Percentiles rank a stretch among this genome's conserved stretches.
phyloP scores from a whole-genome alignment of 2,797 vertebrate genomes.

The Rhabdomys pumilio region DNA sequence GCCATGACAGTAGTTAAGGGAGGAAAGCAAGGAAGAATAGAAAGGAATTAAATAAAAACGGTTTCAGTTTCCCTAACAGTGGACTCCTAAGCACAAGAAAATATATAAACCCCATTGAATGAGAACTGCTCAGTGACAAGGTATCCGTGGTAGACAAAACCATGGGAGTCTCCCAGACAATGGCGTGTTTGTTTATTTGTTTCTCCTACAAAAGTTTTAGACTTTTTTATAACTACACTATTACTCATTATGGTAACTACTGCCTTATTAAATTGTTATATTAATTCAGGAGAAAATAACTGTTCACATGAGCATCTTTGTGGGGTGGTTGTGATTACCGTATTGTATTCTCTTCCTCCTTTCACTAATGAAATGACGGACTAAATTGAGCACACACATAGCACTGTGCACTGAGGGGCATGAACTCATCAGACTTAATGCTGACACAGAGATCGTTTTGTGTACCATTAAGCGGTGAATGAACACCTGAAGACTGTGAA shows the following conservation, averaged over 20 bases:
- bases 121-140: not conserved
- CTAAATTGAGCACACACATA: not conserved
- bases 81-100: not conserved
- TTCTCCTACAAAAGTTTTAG: not conserved
- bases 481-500: slow-evolving; percentile 46
- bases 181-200: not conserved
- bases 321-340: not conserved
- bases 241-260: not conserved
- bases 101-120: not conserved
- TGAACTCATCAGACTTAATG: slow-evolving; percentile 64
- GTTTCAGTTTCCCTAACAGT: not conserved
- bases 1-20: not conserved
- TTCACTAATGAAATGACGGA: slow-evolving; percentile 42
- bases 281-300: slow-evolving; percentile 53
- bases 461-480: slow-evolving; percentile 60
- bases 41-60: not conserved
- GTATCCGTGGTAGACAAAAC: accelerated
- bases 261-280: slow-evolving; percentile 41
- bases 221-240: not conserved
- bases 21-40: not conserved
- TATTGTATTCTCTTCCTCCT: not conserved
- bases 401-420: not conserved
- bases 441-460: slow-evolving; percentile 27
- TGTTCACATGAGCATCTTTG: not conserved
- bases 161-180: not conserved